These are phyloP conservation scores for Macrochelys suwanniensis DNA, from an alignment of 2,797 vertebrate species.

Conservation along the genomic window DNA sequence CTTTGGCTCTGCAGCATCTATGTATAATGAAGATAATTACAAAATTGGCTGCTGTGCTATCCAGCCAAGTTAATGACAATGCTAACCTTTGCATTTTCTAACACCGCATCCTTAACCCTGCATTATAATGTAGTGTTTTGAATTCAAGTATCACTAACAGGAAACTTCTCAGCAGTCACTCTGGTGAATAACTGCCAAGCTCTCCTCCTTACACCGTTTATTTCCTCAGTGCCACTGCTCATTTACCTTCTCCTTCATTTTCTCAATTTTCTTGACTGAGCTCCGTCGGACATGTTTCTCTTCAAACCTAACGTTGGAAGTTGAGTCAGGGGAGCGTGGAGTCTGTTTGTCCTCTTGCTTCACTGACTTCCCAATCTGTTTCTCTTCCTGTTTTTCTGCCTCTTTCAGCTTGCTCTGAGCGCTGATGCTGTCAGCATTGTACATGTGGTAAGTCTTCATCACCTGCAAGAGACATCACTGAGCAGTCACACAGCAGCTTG, in stretches of 20 bases:
- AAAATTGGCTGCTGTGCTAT: background rate
- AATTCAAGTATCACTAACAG: background rate
- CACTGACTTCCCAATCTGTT: slow-evolving; percentile 95
- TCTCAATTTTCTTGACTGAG: slow-evolving; percentile 98
- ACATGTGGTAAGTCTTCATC: slow-evolving; percentile 99
- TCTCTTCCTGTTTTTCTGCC: slow-evolving; percentile 98
- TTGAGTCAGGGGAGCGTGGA: slow-evolving; percentile 93
- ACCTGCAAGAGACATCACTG: slow-evolving; percentile 83
- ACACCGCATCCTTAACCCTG: accelerated
- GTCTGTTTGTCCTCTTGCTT: slow-evolving; percentile 95
- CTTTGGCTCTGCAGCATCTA: background rate
- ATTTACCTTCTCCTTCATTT: slow-evolving; percentile 98
- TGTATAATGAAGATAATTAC: background rate
- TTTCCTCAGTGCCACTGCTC: background rate
- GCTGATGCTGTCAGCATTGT: slow-evolving; percentile 98
- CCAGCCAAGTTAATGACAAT: background rate
- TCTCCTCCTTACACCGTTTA: background rate
- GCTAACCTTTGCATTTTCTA: background rate
- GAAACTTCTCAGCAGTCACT: background rate
- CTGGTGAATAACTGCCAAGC: background rate
- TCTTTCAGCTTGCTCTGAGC: slow-evolving; percentile 99
- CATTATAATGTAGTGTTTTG: accelerated
- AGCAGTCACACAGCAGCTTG: background rate
- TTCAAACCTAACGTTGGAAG: slow-evolving; percentile 90
- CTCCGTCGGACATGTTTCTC: slow-evolving; percentile 96